Evolutionary conservation across 2,113 vertebrate species (phyloP), one percentile per base, ranked within the genome.

Genomic region (Stigmatopora nigra): DNA sequence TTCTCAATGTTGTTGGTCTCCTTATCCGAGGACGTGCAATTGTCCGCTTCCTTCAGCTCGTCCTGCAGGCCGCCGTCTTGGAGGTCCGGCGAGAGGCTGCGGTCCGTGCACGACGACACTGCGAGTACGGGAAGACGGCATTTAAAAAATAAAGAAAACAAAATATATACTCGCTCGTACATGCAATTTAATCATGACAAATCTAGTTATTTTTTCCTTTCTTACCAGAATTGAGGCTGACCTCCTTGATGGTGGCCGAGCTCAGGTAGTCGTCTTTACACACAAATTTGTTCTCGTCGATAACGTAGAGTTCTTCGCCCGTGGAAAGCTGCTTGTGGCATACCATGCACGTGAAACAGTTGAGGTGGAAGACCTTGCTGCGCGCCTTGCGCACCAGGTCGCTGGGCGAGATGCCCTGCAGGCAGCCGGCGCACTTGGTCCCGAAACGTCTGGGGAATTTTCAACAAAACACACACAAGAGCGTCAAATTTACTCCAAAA

Each of bases 241-340:
- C 91, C 79, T 98, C 96, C 76, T 96, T 95, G 61, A 97, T 89
- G 66, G 87, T 91, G 71, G 93, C 91, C 10, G 94, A 92, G 88
- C 88, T 97, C 88, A 92, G 22, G 81, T 94, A 99, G 84, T 99
- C 96, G 68, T 99, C 96, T 83, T 98, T 99, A 87, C 96, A 99
- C 84, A 99, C 95, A 57, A 99, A 99, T 86, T 98, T 98, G 89
- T 98, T 98, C 47, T 98, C 95, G 71, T 97, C 95, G 47, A 99
- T 95, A 80, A 98, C 95, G 66, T 98, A 98, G 57, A 98, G 92
- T 69, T 98, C 95, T 90, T 98, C 96, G 14, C 96, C 96, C 7
- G 96, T 98, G 82, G 95, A 97, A 77, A 99, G 93, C 90, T 99
- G 96, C 83, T 99, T 99, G 91, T 97, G 96, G 78, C 96, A 99